Percentiles rank a stretch among this genome's conserved stretches.
phyloP scores from a whole-genome alignment of 2,797 vertebrate species.

The Neosilurus mollespiculum region DNA sequence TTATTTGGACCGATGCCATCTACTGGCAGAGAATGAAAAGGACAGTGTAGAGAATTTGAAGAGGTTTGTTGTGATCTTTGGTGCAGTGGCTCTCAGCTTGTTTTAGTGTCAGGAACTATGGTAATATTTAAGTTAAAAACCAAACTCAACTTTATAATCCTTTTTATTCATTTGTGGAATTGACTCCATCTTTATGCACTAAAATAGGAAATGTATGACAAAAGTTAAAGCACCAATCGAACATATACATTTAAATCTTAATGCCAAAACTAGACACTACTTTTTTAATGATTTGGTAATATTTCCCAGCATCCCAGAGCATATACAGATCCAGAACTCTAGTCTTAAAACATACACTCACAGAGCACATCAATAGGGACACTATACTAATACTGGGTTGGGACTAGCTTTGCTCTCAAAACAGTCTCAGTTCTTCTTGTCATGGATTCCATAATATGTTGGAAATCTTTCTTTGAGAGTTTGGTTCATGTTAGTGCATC shows the following conservation, averaged over 20 bases:
- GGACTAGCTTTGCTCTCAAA: too few relatives aligned
- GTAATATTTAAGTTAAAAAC: background rate
- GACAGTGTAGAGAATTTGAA: background rate
- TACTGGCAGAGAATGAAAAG: slow-evolving; percentile 53
- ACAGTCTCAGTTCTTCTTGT: too few relatives aligned
- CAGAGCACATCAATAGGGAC: too few relatives aligned
- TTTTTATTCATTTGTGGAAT: background rate
- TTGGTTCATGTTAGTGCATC: too few relatives aligned
- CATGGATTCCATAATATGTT: too few relatives aligned
- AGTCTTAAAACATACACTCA: background rate
- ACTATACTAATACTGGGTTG: too few relatives aligned
- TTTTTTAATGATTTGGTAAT: background rate
- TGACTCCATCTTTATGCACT: background rate
- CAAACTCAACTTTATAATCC: background rate
- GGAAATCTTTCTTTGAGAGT: too few relatives aligned
- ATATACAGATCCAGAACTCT: background rate
- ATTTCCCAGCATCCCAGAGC: background rate
- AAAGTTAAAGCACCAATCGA: background rate
- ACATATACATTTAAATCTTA: background rate
- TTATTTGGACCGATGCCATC: slow-evolving; percentile 56
- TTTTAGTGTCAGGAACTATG: background rate
- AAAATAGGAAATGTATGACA: background rate
- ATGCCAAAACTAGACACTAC: background rate
- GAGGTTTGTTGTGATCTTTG: background rate
- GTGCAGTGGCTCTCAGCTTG: background rate